Base-by-base conservation (phyloP, 1,140 invertebrate genomes). In the Aphelinus certus region DNA sequence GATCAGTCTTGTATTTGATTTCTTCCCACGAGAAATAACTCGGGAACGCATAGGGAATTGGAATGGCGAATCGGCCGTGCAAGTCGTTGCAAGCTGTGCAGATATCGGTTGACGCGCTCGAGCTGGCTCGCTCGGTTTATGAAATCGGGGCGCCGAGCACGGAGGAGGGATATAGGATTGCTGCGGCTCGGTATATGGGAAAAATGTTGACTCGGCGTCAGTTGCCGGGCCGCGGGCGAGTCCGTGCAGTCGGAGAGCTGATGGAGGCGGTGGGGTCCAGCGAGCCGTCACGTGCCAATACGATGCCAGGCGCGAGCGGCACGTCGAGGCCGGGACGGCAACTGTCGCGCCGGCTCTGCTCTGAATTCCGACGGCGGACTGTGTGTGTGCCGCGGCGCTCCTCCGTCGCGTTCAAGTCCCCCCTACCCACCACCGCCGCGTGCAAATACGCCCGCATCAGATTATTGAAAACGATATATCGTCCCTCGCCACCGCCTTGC, bases 401-500 rank as follows among this genome's bases (percentile, higher is more conserved):
- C 26, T 26, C 26, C 26, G 26, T 26, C 26, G 26, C 26, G 26
- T 26, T 26, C 26, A 26, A 26, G 26, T 26, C 26, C 26, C 26
- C 26, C 26, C 26, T 26, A 26, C 26, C 26, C 26, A 26, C 26
- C 26, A 26, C 47, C 7, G 9, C 2, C 46, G 62, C 9, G 45
- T 26, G 47, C 47, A 65, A 10, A 68, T 60, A 55, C 47, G 58
- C 43, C 43, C 10, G 42, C 60, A 48, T 42, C 48, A 9, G 70
- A 71, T 71, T 71, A 71, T 71, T 71, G 70, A 71, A 71, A 71
- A 43, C 70, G 70, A 71, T 71, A 71, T 64, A 56, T 64, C 53
- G 48, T 49, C 46, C 9, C 5, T 62, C 26, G 46, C 43, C 62
- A 3, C 47, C 10, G 45, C 55, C 47, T 9, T 10, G 26, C 26